These are phyloP conservation scores for Sycophila sp. DNA, from an alignment of 1,140 invertebrate genomes.

Conservation along the genomic window DNA sequence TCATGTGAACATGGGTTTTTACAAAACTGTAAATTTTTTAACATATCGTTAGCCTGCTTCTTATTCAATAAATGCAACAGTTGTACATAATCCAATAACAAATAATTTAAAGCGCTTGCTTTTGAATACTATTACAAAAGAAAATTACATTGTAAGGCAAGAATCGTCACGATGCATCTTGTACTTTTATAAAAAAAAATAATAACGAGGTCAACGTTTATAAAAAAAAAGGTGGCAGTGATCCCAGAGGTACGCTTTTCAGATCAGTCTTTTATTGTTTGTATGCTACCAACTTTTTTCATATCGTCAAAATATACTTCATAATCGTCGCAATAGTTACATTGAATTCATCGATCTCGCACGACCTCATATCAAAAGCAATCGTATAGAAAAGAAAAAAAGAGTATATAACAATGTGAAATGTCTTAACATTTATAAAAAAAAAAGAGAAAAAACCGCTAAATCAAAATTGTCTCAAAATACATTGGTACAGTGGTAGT, in stretches of 20 bases:
- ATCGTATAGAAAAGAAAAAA: conserved; percentile 4
- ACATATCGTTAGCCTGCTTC: background rate
- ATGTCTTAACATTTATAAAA: conserved; percentile 4
- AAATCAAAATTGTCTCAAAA: no score
- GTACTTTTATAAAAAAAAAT: conserved; percentile 16
- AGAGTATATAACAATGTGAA: conserved; percentile 16
- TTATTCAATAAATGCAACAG: conserved; percentile 6
- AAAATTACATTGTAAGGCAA: conserved; percentile 25
- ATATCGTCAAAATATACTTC: no score
- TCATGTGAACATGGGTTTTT: background rate
- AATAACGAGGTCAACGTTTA: no score
- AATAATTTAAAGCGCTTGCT: conserved; percentile 3
- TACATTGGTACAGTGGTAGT: background rate
- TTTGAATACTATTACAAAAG: background rate
- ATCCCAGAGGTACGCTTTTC: conserved; percentile 5
- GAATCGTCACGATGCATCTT: background rate
- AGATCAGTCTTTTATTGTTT: conserved; percentile 34
- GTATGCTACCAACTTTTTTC: conserved; percentile 19
- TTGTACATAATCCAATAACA: background rate
- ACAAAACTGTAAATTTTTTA: conserved; percentile 11
- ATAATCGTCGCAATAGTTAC: background rate
- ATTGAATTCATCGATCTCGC: background rate
- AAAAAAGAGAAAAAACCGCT: no score
- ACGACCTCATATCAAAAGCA: conserved; percentile 1
- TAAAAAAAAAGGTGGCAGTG: conserved; percentile 26